These are phyloP conservation scores for Melanargia galathea DNA, from an alignment of 2,888 invertebrate genomes.

Conservation along the genomic window DNA sequence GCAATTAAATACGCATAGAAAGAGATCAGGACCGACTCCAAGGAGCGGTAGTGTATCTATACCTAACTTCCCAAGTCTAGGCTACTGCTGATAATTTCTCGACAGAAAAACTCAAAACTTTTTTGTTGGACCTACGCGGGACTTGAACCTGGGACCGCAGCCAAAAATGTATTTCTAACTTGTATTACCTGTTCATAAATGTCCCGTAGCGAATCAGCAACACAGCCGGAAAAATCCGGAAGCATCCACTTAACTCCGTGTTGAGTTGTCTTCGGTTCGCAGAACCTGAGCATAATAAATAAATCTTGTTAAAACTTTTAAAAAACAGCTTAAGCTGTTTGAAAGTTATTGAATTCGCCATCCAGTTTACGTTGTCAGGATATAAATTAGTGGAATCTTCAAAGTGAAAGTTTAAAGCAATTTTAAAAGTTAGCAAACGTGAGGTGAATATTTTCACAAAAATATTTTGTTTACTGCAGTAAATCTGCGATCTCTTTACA, in stretches of 20 bases:
- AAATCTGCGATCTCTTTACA: too few relatives aligned
- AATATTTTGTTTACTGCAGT: too few relatives aligned
- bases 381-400: constrained; percentile 23
- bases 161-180: too few relatives aligned
- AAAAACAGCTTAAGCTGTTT: neutral
- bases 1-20: too few relatives aligned
- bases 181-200: constrained; percentile 84
- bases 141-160: too few relatives aligned
- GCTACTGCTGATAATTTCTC: too few relatives aligned
- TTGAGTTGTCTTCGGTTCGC: constrained; percentile 72
- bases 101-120: too few relatives aligned
- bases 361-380: constrained; percentile 18
- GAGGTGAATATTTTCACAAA: too few relatives aligned
- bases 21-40: too few relatives aligned
- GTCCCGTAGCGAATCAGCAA: constrained; percentile 83
- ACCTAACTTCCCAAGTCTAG: too few relatives aligned
- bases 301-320: neutral
- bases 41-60: too few relatives aligned
- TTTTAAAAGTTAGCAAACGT: constrained; percentile 9
- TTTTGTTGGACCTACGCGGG: too few relatives aligned
- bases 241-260: constrained; percentile 87
- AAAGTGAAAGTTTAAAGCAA: constrained; percentile 17
- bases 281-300: constrained; percentile 61
- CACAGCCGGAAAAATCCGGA: constrained; percentile 89
- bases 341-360: constrained; percentile 24